These are phyloP conservation scores for Microctenopoma steveboyesi DNA, from an alignment of 2,797 vertebrate genomes.

Conservation along the genomic window DNA sequence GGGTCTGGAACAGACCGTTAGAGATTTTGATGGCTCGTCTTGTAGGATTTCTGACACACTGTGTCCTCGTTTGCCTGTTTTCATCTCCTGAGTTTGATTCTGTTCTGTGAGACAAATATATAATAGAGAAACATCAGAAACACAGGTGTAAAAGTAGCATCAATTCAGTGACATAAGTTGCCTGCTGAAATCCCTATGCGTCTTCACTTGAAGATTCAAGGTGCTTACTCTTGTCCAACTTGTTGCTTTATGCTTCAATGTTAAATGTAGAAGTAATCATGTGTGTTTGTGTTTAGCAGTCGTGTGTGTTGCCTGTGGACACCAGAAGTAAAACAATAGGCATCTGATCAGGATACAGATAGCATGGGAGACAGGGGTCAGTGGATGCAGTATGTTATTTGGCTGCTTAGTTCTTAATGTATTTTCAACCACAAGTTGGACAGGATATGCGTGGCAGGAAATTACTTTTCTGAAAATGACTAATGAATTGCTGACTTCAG, in stretches of 20 bases:
- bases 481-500: conserved; percentile 1
- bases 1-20: conserved; percentile 75
- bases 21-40: conserved; percentile 78
- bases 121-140: conserved; percentile 21
- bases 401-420: conserved; percentile 6
- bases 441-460: conserved; percentile 20
- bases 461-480: conserved; percentile 10
- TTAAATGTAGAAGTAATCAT: background rate
- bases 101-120: conserved; percentile 72
- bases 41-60: conserved; percentile 91
- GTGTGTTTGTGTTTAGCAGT: conserved; percentile 17
- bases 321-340: conserved; percentile 58
- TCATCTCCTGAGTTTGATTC: conserved; percentile 81
- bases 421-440: conserved; percentile 14
- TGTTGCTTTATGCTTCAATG: conserved; percentile 28
- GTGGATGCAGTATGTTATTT: conserved; percentile 43
- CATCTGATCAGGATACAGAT: conserved; percentile 59
- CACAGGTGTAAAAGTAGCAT: background rate
- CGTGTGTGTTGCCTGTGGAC: conserved; percentile 28
- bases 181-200: conserved; percentile 11
- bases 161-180: background rate
- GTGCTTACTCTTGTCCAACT: conserved; percentile 1
- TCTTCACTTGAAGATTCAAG: conserved; percentile 18
- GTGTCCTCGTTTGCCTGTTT: conserved; percentile 86
- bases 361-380: conserved; percentile 21